A percentile compares a stretch with the other conserved stretches of the same genome.
Conservation (phyloP, 2,797 vertebrate genomes). For the Pogoniulus pusillus region DNA sequence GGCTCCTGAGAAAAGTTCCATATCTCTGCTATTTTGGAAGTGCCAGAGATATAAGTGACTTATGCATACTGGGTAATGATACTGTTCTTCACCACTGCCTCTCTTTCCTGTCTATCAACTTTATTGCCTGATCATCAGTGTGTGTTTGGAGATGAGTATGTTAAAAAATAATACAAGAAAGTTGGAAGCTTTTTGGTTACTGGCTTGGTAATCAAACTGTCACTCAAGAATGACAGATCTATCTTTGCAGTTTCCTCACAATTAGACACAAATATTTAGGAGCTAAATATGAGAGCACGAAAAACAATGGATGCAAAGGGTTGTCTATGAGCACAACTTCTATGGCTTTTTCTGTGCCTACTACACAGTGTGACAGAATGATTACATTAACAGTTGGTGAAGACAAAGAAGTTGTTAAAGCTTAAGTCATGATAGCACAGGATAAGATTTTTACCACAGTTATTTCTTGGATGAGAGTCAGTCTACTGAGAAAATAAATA, state of each 20-base stretch:
- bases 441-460: background rate
- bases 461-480: background rate
- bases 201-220: background rate
- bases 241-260: background rate
- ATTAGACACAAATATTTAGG: background rate
- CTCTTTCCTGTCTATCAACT: background rate
- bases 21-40: background rate
- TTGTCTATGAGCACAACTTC: background rate
- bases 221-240: background rate
- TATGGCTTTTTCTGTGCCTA: background rate
- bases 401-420: background rate
- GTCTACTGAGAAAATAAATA: background rate
- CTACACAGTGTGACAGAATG: background rate
- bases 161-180: background rate
- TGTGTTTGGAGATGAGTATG: background rate
- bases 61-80: background rate
- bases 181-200: background rate
- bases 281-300: background rate
- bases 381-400: background rate
- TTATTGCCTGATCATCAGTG: background rate
- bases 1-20: background rate
- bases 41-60: background rate
- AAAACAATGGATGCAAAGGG: background rate
- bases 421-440: background rate
- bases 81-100: background rate